Conservation (phyloP, 2,113 vertebrate species). For the Lontra canadensis region DNA sequence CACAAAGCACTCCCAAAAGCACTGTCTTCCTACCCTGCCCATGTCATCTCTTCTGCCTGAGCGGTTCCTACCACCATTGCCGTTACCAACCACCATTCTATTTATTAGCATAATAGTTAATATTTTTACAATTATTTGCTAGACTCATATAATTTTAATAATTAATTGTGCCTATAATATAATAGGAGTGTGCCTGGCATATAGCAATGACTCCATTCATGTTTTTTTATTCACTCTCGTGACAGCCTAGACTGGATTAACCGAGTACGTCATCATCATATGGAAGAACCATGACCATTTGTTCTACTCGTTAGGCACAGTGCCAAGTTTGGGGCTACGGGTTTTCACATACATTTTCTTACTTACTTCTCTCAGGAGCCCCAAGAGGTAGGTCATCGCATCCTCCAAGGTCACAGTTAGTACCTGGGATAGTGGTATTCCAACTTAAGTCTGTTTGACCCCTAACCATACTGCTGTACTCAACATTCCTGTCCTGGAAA, state of each 20-base stretch:
- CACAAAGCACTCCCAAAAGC: background rate
- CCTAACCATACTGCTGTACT: background rate
- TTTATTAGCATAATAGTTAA: conserved; percentile 7
- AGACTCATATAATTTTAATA: background rate
- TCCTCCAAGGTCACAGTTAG: background rate
- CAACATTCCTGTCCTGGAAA: background rate
- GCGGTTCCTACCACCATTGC: background rate
- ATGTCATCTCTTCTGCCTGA: background rate
- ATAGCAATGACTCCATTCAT: background rate
- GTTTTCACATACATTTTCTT: background rate
- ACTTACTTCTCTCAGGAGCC: background rate
- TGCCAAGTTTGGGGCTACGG: background rate
- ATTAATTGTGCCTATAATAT: background rate
- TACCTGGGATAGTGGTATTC: background rate
- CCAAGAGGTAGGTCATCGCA: background rate
- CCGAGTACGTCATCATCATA: background rate
- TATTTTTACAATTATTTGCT: background rate
- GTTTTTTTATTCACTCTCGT: background rate
- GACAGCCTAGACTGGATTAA: background rate
- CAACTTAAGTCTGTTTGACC: background rate
- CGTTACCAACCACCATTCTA: background rate
- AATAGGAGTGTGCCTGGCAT: background rate
- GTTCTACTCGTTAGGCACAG: background rate
- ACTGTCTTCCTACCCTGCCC: background rate
- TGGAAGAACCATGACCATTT: background rate